These are phyloP conservation scores for Hemicrepidius hirtus DNA, from an alignment of 2,888 invertebrate species.

Conservation along the genomic window DNA sequence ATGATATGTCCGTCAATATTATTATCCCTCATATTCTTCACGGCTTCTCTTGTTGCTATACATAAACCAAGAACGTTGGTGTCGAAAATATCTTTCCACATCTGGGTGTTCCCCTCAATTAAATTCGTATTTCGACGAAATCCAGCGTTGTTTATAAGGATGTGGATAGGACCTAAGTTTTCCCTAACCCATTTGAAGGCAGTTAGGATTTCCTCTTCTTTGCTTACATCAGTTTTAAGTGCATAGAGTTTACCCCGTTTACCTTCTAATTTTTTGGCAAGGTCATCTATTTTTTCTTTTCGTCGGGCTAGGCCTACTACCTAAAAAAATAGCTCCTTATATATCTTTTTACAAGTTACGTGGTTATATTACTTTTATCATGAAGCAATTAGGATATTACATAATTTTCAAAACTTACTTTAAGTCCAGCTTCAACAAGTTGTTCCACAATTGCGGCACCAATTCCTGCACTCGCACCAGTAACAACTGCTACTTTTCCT, in stretches of 20 bases:
- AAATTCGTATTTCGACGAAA: neutral
- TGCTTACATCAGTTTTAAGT: constrained; percentile 56
- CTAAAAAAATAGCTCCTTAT: no score
- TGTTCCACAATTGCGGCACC: constrained; percentile 56
- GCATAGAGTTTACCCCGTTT: constrained; percentile 54
- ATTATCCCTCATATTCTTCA: constrained; percentile 5
- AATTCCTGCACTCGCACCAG: constrained; percentile 59
- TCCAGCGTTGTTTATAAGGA: constrained; percentile 60
- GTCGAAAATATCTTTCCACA: neutral
- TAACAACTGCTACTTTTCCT: constrained; percentile 60
- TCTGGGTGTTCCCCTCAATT: neutral
- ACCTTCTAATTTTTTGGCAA: constrained; percentile 48
- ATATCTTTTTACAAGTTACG: no score
- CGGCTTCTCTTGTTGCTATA: constrained; percentile 5
- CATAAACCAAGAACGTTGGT: constrained; percentile 7
- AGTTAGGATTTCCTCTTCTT: constrained; percentile 56
- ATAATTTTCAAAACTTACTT: no score
- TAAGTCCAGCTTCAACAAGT: constrained; percentile 51
- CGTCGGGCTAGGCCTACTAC: constrained; percentile 62
- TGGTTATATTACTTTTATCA: no score
- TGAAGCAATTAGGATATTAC: no score
- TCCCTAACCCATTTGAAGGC: constrained; percentile 56
- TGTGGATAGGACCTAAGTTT: constrained; percentile 56
- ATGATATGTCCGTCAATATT: constrained; percentile 21
- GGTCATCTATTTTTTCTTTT: constrained; percentile 55